Percentiles rank a stretch among this genome's conserved stretches.
Evolutionary conservation across 2,113 vertebrate species (phyloP).

Genomic region (Psittacula cyanocephala): DNA sequence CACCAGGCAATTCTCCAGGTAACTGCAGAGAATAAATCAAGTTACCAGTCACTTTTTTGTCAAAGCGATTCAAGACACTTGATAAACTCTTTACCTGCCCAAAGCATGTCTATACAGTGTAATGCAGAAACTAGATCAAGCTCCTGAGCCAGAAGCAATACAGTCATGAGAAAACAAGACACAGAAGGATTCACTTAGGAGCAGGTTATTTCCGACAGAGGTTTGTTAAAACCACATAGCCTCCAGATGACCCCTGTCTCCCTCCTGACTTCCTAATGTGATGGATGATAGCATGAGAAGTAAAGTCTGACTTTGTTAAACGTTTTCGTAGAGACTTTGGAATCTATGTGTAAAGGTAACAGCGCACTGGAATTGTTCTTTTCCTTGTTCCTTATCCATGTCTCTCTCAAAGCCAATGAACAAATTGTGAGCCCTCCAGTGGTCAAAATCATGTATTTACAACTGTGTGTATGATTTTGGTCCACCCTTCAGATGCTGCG

Average conservation of each 20-base stretch:
- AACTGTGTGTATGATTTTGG: not conserved
- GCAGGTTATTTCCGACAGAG: not conserved
- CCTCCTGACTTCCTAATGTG: not conserved
- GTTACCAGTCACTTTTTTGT: not conserved
- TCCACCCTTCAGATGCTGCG: not conserved
- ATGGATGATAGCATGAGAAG: not conserved
- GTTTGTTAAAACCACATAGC: not conserved
- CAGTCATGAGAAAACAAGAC: not conserved
- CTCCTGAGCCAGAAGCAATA: not conserved
- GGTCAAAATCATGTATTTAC: slow-evolving; percentile 4
- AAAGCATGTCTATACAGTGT: not conserved
- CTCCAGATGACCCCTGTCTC: not conserved
- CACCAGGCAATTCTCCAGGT: not conserved
- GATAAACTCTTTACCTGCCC: not conserved
- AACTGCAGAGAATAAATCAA: not conserved
- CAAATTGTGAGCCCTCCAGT: slow-evolving; percentile 36
- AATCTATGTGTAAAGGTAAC: rapidly evolving
- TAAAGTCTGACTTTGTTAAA: not conserved
- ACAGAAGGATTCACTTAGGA: not conserved
- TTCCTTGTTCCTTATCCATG: not conserved
- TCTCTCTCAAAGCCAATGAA: not conserved
- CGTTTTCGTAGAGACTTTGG: not conserved
- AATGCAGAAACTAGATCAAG: not conserved
- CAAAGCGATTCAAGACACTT: not conserved
- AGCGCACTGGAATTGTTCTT: not conserved